Conservation (phyloP, 2,888 invertebrate genomes). For the Folsomia manolachei region DNA sequence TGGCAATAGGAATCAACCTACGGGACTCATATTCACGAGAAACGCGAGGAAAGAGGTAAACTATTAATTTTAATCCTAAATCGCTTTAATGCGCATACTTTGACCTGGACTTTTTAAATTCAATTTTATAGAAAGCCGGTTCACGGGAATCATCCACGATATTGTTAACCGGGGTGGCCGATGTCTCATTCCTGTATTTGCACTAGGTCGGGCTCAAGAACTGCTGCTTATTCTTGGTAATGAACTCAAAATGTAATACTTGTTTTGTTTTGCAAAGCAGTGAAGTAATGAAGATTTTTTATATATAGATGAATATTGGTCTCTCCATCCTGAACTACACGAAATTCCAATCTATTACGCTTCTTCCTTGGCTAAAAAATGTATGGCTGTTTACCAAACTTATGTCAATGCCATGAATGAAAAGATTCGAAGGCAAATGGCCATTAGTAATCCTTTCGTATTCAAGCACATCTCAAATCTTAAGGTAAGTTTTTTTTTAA, state of each 20-base stretch:
- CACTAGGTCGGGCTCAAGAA: slow-evolving; percentile 95
- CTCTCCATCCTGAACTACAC: slow-evolving; percentile 91
- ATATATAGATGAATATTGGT: slow-evolving; percentile 89
- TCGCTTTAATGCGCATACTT: too few species aligned
- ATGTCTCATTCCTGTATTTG: slow-evolving; percentile 97
- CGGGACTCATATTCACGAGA: slow-evolving; percentile 98
- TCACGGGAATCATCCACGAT: slow-evolving; percentile 89
- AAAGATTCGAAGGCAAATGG: slow-evolving; percentile 90
- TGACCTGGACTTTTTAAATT: too few species aligned
- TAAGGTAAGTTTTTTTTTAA: slow-evolving; percentile 62
- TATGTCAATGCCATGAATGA: slow-evolving; percentile 99
- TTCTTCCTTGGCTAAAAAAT: slow-evolving; percentile 97
- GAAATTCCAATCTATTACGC: slow-evolving; percentile 99
- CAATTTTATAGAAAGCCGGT: slow-evolving; percentile 92
- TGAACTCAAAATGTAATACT: slow-evolving; percentile 20
- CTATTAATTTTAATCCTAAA: too few species aligned
- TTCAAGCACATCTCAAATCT: slow-evolving; percentile 95
- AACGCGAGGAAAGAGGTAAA: slow-evolving; percentile 91
- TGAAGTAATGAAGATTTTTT: not conserved
- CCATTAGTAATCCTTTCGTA: slow-evolving; percentile 97
- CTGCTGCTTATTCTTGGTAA: slow-evolving; percentile 78
- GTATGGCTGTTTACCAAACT: slow-evolving; percentile 99
- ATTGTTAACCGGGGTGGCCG: slow-evolving; percentile 96
- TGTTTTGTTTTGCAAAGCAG: not conserved
- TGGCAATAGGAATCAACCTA: slow-evolving; percentile 98